Evolutionary conservation across 1,140 invertebrate genomes (phyloP), one percentile per base, ranked within the genome.

Genomic region (Rhopalosiphum maidis): DNA sequence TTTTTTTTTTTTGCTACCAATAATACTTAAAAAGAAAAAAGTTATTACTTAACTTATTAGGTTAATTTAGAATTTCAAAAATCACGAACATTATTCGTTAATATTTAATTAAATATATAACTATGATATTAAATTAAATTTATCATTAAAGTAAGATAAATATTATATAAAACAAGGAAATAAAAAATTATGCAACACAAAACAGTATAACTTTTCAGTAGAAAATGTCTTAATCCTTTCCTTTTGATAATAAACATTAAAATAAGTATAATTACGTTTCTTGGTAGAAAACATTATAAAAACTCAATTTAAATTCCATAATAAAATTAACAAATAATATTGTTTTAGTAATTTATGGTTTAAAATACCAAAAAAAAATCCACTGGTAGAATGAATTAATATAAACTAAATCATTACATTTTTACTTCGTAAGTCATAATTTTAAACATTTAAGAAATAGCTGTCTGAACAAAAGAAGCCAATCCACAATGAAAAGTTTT

Each of bases 321-420:
- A 77, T n/a, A n/a, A 77, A n/a, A 77, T 77, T 77, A 77, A 77
- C 60, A n/a, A 77, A 77, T 35, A n/a, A 77, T 77, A 35, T 77
- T n/a, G 18, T 68, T 68, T 68, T 68, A 68, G 60, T 68, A 68
- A n/a, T 68, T 68, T 68, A 68, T 68, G 11, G 15, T 68, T 68
- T 68, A 68, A 68, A 68, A 18, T 68, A n/a, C 15, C 4, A n/a
- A 68, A 68, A 68, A 15, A 68, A 1, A 77, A n/a, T 77, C 15
- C 30, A n/a, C 30, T 4, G 30, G 15, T 77, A 68, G 30, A 18
- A 77, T 77, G n/a, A 77, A 77, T 77, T 77, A 77, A 77, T n/a
- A 77, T 77, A 77, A 77, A 77, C 15, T 77, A 22, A 77, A 77
- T 15, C 30, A 77, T 77, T 77, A 77, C 30, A n/a, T 77, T 54